Evolutionary conservation across 1,140 invertebrate species (phyloP), one percentile per base, ranked within the genome.

Genomic region (Phortica variegata): DNA sequence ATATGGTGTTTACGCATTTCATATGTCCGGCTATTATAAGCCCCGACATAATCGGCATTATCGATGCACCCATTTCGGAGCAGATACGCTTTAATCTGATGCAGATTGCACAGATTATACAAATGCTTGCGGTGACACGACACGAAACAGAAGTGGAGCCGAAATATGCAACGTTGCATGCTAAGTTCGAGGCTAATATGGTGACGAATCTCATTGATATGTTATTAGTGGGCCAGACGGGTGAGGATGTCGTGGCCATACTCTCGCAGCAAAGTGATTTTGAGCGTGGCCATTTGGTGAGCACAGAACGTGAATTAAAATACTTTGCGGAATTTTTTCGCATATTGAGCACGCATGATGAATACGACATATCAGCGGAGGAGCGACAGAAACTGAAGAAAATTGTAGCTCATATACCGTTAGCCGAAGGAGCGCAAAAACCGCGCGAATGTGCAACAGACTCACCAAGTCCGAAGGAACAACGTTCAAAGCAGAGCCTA

Each of bases 1-100:
- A 98, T 73, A 79, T 98, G 15, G 87, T 98, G 9, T 93, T 98
- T 73, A 91, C 89, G 2, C 85, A 92, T 60, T 97, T 97, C 58
- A 92, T 98, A 49, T 98, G 95, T 69, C 93, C 94, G 7, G 95
- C 94, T 0, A 93, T 98, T 36, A 90, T 95, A 19, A 93, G 97
- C 79, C 95, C 96, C 0, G 95, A 98, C 77, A 88, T 92, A 1
- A 89, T 94, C 76, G 95, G 94, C n/a, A 91, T 98, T 37, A 91
- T 90, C 0, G 95, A 97, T 71, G 88, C 90, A 1, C 90, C 91
- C n/a, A 91, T 98, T 23, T 93, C 90, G 45, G 85, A 91, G 54
- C 85, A 95, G 26, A 91, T 92, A 4, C 78, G 93, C 18, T 94
- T 93, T 73, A 97, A 97, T 82, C 80, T 97, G 3, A 94, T 95